Evolutionary conservation across 37 sponge, comb jelly and placozoan genomes (phyloP), one percentile per base, ranked within the genome.

Genomic region (Cladorhizidae sp.): DNA sequence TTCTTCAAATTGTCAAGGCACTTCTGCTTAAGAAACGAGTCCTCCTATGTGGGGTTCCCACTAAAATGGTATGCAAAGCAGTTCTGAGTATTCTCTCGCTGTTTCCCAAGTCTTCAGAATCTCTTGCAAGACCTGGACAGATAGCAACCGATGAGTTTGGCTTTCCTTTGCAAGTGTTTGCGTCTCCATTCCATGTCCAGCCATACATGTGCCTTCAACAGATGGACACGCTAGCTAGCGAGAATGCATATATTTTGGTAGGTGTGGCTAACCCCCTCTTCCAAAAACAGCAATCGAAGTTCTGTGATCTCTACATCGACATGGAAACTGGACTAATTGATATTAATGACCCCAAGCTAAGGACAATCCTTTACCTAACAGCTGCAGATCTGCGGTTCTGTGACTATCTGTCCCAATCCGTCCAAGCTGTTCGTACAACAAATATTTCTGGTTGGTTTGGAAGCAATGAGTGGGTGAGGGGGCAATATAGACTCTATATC

Each of bases 231-330:
- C 38, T 89, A 33, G 22, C 49, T 21, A 42, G 72, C 26, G 14
- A 37, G 35, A 39, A 33, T 6, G 9, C 37, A 9, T 58, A 32
- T 1, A 21, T 74, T 7, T 65, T 89, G 11, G 73, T 67, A 37
- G 93, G 93, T 18, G 86, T 79, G 25, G 76, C 81, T 33, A 93
- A 93, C 40, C 90, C 87, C 2, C 80, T 93, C 54, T 92, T 85
- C 76, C 84, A 85, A 39, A 87, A 85, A 64, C 79, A 80, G 40
- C 78, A 84, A 21, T 17, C 49, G 0, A 69, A 80, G 28, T 18
- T 88, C 33, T 84, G 85, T 64, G 93, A 88, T 76, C 80, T 87
- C 18, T 84, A 84, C 40, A 57, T 81, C 15, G 57, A 84, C 29
- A 23, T 88, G 62, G 72, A 73, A 1, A 45, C 18, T 31, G 90